Evolutionary conservation across 2,797 vertebrate genomes (phyloP).

Genomic region (Jordanella pulchra): DNA sequence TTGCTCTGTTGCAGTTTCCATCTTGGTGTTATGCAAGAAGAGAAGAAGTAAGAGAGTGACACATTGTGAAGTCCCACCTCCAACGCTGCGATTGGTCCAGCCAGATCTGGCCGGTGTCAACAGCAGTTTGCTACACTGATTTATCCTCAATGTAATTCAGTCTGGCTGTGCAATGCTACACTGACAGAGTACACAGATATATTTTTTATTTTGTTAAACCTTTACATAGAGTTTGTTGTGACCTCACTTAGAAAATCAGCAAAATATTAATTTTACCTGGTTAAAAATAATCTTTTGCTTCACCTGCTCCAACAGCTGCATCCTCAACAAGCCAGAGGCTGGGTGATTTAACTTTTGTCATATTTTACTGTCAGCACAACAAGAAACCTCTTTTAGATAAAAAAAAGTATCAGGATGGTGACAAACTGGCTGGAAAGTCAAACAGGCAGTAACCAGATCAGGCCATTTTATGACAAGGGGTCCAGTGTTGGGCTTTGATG

Average conservation of each 20-base stretch:
- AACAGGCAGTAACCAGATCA: conserved; percentile 75
- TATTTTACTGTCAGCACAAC: conserved; percentile 71
- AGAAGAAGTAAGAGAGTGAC: too few relatives aligned
- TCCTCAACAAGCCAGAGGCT: conserved; percentile 61
- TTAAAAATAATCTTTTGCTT: conserved; percentile 29
- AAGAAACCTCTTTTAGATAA: conserved; percentile 72
- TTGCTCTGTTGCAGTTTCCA: too few relatives aligned
- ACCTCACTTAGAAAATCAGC: not conserved
- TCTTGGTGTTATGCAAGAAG: too few relatives aligned
- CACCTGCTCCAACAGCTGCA: conserved; percentile 59
- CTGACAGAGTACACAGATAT: not conserved
- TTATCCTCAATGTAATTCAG: too few relatives aligned
- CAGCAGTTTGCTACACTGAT: too few relatives aligned
- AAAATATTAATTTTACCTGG: too few relatives aligned
- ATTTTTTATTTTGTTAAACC: too few relatives aligned
- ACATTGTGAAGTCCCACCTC: too few relatives aligned
- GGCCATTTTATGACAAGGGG: conserved; percentile 66
- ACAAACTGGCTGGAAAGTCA: conserved; percentile 79
- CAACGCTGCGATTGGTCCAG: too few relatives aligned
- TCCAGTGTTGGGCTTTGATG: conserved; percentile 71
- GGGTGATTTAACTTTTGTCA: conserved; percentile 71
- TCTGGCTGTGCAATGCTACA: too few relatives aligned
- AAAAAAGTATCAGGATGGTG: conserved; percentile 62
- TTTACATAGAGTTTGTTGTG: not conserved
- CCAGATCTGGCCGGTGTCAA: too few relatives aligned